A percentile compares a stretch with the other conserved stretches of the same genome.
phyloP scores from a whole-genome alignment of 92 coral and sea anemone genomes.

The Zoanthus gigantus region DNA sequence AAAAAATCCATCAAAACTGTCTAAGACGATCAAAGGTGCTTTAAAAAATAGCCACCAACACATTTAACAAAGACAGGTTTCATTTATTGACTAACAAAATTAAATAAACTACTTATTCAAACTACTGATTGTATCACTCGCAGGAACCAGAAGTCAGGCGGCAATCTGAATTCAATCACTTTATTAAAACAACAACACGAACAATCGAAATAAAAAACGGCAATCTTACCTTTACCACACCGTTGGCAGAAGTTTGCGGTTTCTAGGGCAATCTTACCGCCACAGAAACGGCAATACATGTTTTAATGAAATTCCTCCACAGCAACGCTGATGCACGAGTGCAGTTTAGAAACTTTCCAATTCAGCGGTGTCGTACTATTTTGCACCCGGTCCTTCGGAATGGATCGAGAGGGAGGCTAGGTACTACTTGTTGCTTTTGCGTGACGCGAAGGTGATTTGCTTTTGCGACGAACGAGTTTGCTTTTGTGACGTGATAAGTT shows the following conservation, averaged over 20 bases:
- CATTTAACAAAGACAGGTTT: conserved; percentile 25
- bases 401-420: conserved; percentile 23
- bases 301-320: conserved; percentile 6
- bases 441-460: conserved; percentile 25
- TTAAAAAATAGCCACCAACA: conserved; percentile 23
- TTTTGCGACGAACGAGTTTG: conserved; percentile 19
- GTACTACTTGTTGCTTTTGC: conserved; percentile 22
- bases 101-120: not conserved
- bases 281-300: conserved; percentile 29
- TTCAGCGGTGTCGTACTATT: conserved; percentile 1
- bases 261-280: conserved; percentile 34
- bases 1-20: conserved; percentile 18
- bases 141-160: conserved; percentile 7
- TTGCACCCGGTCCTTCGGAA: conserved; percentile 18
- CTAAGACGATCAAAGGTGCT: conserved; percentile 16
- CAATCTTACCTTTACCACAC: conserved; percentile 41
- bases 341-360: not conserved
- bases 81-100: conserved; percentile 22
- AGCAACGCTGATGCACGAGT: not conserved
- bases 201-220: not conserved
- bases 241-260: conserved; percentile 35
- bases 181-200: conserved; percentile 10
- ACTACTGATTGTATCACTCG: conserved; percentile 2
- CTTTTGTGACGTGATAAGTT: conserved; percentile 3
- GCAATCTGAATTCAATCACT: conserved; percentile 22